phyloP scores from a whole-genome alignment of 2,113 vertebrate species.

The Corythornis vintsioides region DNA sequence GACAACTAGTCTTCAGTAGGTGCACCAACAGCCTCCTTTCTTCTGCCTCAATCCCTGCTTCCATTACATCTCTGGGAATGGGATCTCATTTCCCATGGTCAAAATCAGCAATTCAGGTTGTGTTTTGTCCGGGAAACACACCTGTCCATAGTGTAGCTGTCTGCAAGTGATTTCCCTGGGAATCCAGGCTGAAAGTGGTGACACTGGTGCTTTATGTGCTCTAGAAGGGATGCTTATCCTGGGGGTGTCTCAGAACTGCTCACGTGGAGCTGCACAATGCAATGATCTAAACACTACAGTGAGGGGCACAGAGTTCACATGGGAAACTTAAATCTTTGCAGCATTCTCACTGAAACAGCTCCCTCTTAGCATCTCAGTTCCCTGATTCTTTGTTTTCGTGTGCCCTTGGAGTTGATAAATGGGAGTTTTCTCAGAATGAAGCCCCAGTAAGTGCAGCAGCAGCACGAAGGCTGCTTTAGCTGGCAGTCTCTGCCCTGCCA shows the following conservation, averaged over 20 bases:
- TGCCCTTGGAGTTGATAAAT: neutral
- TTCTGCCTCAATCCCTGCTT: neutral
- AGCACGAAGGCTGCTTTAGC: rapidly evolving
- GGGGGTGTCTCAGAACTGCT: neutral
- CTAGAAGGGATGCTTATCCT: neutral
- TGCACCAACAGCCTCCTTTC: neutral
- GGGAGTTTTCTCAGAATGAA: neutral
- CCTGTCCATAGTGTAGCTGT: neutral
- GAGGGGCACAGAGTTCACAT: neutral
- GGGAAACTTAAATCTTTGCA: neutral
- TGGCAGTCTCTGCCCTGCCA: neutral
- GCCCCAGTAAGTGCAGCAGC: rapidly evolving
- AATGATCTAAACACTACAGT: neutral
- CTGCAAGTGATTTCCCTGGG: neutral
- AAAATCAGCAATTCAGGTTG: neutral
- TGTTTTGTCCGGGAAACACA: neutral
- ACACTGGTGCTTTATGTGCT: neutral
- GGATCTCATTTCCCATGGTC: neutral
- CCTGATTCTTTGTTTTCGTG: neutral
- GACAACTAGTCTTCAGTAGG: neutral
- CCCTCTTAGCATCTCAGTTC: neutral
- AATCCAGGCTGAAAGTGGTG: neutral
- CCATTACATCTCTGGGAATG: neutral
- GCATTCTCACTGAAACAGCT: neutral
- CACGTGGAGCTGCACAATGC: neutral